Evolutionary conservation across 1,140 invertebrate species (phyloP).

Genomic region (Vanessa tameamea): DNA sequence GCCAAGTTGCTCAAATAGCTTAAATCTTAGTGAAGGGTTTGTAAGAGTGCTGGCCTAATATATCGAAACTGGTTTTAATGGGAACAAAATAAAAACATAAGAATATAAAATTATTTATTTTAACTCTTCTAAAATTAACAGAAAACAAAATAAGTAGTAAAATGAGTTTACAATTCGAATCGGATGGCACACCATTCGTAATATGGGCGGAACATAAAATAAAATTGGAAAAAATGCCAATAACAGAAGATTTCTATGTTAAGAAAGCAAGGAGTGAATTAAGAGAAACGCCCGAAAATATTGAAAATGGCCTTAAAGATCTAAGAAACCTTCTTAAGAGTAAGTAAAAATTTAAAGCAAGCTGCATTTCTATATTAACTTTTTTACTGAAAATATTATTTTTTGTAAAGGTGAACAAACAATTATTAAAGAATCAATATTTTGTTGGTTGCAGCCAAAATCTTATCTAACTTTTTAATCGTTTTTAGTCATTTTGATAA

Average conservation of each 20-base stretch:
- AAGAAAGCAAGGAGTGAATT: constrained; percentile 84
- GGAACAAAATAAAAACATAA: not conserved
- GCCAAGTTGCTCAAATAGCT: constrained; percentile 39
- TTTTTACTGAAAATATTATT: no score
- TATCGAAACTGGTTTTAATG: constrained; percentile 3
- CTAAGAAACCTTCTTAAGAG: constrained; percentile 83
- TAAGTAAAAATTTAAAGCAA: constrained; percentile 40
- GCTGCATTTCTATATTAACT: no score
- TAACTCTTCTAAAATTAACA: not conserved
- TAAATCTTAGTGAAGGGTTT: constrained; percentile 42
- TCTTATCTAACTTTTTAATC: no score
- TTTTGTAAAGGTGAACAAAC: no score
- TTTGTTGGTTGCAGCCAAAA: no score
- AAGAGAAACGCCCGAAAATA: constrained; percentile 84
- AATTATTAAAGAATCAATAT: no score
- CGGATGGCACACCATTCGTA: constrained; percentile 78
- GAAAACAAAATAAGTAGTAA: constrained; percentile 32
- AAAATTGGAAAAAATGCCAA: constrained; percentile 76
- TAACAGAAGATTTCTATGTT: constrained; percentile 70
- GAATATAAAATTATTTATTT: not conserved
- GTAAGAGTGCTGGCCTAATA: constrained; percentile 20
- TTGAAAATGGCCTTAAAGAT: constrained; percentile 82
- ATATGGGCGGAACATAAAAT: constrained; percentile 77
- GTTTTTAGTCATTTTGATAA: no score
- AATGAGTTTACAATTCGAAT: constrained; percentile 75